phyloP scores from a whole-genome alignment of 2,113 vertebrate species.

The cat (Felis catus) region F.catus_Fca126_mat1.0 CM031419.1:105900501-105901000 shows the following conservation, averaged over 20 bases:
- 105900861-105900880: neutral
- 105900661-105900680: conserved; percentile 46
- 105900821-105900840: neutral
- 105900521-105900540: neutral
- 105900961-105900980: neutral
- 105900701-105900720: neutral
- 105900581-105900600: neutral
- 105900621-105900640: conserved; percentile 41
- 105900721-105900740: neutral
- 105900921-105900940: conserved; percentile 38
- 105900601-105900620: neutral
- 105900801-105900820: neutral
- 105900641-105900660: conserved; percentile 46
- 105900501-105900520: conserved; percentile 26
- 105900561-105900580: neutral
- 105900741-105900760: neutral
- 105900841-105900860: neutral
- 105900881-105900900: conserved; percentile 19
- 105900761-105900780: neutral
- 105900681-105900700: neutral
- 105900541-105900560: neutral
- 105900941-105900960: neutral
- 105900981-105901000: conserved; percentile 6
- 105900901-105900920: neutral
- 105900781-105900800: conserved; percentile 2